phyloP scores from a whole-genome alignment of 2,113 vertebrate species.

The Erythrocebus patas region DNA sequence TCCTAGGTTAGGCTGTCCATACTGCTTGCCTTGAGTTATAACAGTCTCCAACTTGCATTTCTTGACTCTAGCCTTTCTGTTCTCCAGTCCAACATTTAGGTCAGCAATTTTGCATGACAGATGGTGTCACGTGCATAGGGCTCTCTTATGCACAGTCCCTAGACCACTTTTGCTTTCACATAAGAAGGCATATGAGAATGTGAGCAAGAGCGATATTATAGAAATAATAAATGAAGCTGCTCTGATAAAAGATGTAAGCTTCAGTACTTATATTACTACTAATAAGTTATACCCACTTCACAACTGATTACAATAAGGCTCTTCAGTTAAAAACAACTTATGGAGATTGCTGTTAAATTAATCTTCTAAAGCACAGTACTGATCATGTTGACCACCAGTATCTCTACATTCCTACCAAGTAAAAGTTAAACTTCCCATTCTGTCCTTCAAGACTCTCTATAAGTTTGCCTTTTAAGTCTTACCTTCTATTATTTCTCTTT shows the following conservation, averaged over 20 bases:
- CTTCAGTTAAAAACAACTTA: not conserved
- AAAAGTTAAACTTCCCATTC: conserved; percentile 1
- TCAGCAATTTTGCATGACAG: not conserved
- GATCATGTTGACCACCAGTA: not conserved
- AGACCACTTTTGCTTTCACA: not conserved
- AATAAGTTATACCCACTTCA: not conserved
- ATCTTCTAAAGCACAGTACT: not conserved
- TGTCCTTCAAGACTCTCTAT: not conserved
- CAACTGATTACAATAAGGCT: not conserved
- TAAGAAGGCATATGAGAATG: not conserved
- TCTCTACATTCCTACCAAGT: not conserved
- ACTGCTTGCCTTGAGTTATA: not conserved
- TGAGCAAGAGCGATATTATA: not conserved
- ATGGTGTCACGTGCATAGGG: not conserved
- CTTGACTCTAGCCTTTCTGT: conserved; percentile 20
- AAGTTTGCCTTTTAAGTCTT: not conserved
- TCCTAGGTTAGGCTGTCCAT: not conserved
- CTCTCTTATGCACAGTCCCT: not conserved
- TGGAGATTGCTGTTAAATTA: not conserved
- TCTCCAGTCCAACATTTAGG: not conserved
- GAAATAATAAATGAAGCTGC: not conserved
- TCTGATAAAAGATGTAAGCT: not conserved
- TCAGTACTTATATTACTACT: not conserved
- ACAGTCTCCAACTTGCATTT: not conserved
- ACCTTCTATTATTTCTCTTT: not conserved